Conservation (phyloP, 2,113 vertebrate genomes). For the Xiphophorus couchianus region DNA sequence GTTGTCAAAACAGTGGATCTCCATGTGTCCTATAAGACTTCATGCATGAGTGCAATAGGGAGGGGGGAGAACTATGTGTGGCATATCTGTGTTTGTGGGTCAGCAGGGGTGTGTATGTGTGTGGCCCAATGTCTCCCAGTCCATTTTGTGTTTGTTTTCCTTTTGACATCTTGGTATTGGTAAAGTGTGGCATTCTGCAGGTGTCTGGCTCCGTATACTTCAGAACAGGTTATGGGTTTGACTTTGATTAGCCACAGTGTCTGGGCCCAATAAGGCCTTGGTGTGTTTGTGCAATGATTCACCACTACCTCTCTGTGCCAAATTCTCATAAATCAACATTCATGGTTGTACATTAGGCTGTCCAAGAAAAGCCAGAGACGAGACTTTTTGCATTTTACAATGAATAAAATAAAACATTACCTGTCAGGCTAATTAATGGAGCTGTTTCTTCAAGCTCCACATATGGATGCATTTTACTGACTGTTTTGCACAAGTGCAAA, state of each 20-base stretch:
- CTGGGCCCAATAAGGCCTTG: constrained; percentile 30
- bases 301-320: background rate
- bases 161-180: constrained; percentile 17
- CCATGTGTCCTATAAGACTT: constrained; percentile 29
- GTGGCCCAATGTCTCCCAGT: constrained; percentile 26
- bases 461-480: background rate
- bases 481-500: background rate
- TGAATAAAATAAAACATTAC: background rate
- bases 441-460: background rate
- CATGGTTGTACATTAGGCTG: background rate
- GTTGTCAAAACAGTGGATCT: constrained; percentile 55
- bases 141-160: constrained; percentile 3
- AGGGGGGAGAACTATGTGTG: constrained; percentile 16
- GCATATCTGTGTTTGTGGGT: constrained; percentile 35
- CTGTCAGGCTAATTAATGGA: background rate
- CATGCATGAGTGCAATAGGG: constrained; percentile 13
- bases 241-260: constrained; percentile 22
- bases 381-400: background rate
- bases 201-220: background rate
- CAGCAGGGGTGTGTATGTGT: constrained; percentile 7
- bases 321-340: constrained; percentile 27
- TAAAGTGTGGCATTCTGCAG: constrained; percentile 27
- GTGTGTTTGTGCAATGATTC: constrained; percentile 15
- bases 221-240: constrained; percentile 11
- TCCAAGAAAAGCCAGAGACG: constrained; percentile 12